These are phyloP conservation scores for Erebia ligea DNA, from an alignment of 2,888 invertebrate genomes.

Conservation along the genomic window DNA sequence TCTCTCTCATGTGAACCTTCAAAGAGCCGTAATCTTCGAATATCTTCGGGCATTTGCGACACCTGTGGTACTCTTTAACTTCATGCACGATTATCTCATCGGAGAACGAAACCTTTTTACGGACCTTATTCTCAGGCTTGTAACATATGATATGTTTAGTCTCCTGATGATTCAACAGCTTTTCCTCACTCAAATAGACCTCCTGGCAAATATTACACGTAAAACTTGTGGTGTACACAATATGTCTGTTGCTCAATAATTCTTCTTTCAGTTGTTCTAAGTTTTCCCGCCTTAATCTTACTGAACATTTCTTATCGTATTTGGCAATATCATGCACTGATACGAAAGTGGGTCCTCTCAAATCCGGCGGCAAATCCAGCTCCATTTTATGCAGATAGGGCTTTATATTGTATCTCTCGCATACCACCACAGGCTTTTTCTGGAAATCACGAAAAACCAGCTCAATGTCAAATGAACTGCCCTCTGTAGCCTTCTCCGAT, in stretches of 20 bases:
- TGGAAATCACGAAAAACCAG: conserved; percentile 57
- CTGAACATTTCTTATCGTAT: conserved; percentile 49
- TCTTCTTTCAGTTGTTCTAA: conserved; percentile 50
- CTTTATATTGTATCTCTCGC: conserved; percentile 59
- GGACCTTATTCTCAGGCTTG: conserved; percentile 52
- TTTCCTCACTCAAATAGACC: conserved; percentile 59
- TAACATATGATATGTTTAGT: conserved; percentile 68
- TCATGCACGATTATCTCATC: conserved; percentile 70
- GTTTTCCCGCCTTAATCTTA: conserved; percentile 55
- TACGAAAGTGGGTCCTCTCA: conserved; percentile 12
- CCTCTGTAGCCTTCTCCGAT: background rate
- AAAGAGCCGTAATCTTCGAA: conserved; percentile 61
- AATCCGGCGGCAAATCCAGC: background rate
- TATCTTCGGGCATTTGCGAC: conserved; percentile 68
- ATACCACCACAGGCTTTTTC: conserved; percentile 54
- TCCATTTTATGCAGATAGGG: conserved; percentile 49
- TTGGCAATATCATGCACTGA: background rate
- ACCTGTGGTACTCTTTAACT: conserved; percentile 66
- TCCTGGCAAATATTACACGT: conserved; percentile 69
- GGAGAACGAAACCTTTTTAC: conserved; percentile 70
- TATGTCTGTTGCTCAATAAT: conserved; percentile 37
- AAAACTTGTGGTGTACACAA: conserved; percentile 43
- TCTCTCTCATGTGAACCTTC: conserved; percentile 59
- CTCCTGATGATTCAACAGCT: conserved; percentile 60
- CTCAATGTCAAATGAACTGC: conserved; percentile 46